Percentiles rank a stretch among this genome's conserved stretches.
Evolutionary conservation across 1,140 invertebrate genomes (phyloP).

Genomic region (Lerema accius): DNA sequence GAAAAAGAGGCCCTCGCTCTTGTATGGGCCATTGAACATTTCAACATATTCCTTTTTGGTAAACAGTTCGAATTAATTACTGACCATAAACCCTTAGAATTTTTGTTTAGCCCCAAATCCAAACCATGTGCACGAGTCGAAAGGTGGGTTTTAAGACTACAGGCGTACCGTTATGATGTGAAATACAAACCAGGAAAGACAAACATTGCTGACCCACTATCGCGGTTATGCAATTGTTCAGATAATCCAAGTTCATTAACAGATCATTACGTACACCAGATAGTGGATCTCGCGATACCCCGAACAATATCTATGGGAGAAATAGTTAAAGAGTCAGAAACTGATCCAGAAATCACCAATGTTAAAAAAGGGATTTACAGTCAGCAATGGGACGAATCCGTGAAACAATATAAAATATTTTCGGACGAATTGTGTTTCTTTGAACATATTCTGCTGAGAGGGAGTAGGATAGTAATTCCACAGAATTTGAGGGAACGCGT

Average conservation of each 20-base stretch:
- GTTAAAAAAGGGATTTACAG: conserved; percentile 33
- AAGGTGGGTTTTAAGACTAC: conserved; percentile 37
- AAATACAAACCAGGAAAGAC: conserved; percentile 35
- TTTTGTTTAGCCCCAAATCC: conserved; percentile 33
- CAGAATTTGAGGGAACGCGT: too few relatives aligned
- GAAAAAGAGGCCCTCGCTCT: conserved; percentile 40
- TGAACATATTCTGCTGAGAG: conserved; percentile 30
- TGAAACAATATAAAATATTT: conserved; percentile 36
- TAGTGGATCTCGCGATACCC: neutral
- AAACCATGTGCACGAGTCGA: conserved; percentile 39
- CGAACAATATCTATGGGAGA: conserved; percentile 1
- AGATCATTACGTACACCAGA: neutral
- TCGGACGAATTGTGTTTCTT: conserved; percentile 36
- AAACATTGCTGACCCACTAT: conserved; percentile 40
- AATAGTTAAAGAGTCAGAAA: neutral
- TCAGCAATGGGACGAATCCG: conserved; percentile 26
- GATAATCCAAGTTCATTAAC: neutral
- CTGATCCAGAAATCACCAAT: conserved; percentile 21
- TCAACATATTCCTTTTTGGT: conserved; percentile 33
- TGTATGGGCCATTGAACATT: conserved; percentile 35
- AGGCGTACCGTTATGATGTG: conserved; percentile 32
- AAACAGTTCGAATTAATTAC: conserved; percentile 38
- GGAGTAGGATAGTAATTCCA: conserved; percentile 44
- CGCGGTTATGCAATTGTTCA: conserved; percentile 26
- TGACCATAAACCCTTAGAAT: conserved; percentile 37